phyloP scores from a whole-genome alignment of 2,113 vertebrate species.

The Hippocampus zosterae region DNA sequence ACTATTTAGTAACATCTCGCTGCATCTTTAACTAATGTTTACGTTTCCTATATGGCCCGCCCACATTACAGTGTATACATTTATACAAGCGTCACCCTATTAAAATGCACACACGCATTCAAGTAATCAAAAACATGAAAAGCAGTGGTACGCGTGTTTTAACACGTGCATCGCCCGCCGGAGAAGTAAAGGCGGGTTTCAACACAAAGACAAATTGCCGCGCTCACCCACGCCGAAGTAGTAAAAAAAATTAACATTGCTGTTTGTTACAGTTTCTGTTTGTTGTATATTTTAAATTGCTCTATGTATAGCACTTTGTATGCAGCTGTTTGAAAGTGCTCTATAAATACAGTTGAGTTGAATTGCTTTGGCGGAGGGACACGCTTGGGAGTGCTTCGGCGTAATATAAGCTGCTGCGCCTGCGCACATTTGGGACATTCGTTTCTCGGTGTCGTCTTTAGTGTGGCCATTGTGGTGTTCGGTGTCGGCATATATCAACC shows the following conservation, averaged over 20 bases:
- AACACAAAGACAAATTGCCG: neutral
- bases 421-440: neutral
- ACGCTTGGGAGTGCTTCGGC: slow-evolving; percentile 25
- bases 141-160: neutral
- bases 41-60: slow-evolving; percentile 48
- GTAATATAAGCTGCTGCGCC: slow-evolving; percentile 14
- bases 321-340: too few species aligned
- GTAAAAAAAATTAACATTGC: fast-evolving
- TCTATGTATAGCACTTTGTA: too few species aligned
- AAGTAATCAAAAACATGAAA: slow-evolving; percentile 14
- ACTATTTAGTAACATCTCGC: neutral
- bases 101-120: neutral
- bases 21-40: slow-evolving; percentile 27
- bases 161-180: neutral
- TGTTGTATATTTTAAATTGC: too few species aligned
- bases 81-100: neutral
- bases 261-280: too few species aligned
- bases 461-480: too few species aligned
- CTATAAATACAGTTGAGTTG: too few species aligned
- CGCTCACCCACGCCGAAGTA: neutral
- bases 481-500: neutral
- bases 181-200: neutral
- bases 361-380: slow-evolving; percentile 53
- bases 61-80: slow-evolving; percentile 27
- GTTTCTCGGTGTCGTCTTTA: fast-evolving